Evolutionary conservation across 2,888 invertebrate genomes (phyloP), one percentile per base, ranked within the genome.

Genomic region (Globia sparganii): DNA sequence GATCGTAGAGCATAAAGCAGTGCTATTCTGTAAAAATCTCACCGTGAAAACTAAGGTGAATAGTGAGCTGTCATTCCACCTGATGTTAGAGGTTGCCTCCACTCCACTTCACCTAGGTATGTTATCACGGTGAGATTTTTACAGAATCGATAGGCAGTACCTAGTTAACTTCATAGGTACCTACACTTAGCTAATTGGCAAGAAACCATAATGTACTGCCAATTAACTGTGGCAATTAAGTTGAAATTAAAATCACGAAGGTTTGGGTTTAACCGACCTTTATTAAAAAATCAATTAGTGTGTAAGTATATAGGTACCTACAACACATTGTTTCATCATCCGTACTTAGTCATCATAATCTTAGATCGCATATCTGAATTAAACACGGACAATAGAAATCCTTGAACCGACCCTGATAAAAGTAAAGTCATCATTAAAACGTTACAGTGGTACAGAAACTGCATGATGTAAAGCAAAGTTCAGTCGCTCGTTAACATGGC

Each of bases 131-230:
- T n/a, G n/a, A n/a, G n/a, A n/a, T n/a, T n/a, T n/a, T n/a, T n/a
- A n/a, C n/a, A n/a, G n/a, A n/a, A n/a, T n/a, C n/a, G n/a, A n/a
- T n/a, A n/a, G n/a, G n/a, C n/a, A n/a, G n/a, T n/a, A n/a, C n/a
- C n/a, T n/a, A 46, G 21, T 53, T 64, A 68, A 49, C 8, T 59
- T n/a, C 21, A 28, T 65, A 81, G 31, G 28, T 69, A 66, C n/a
- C n/a, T n/a, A n/a, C 53, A 66, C 65, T 69, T 66, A 66, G 15
- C 59, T 80, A 76, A 80, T 80, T 81, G 46, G 56, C 59, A 59
- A 65, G 15, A 49, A 25, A 68, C 34, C 61, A 67, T 77, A 76
- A 71, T 77, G 61, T 53, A 61, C 61, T 70, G 61, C 61, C 77
- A 62, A 58, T 58, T 71, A 61, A 62, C 61, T 49, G 28, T n/a